Percentiles rank a stretch among this genome's conserved stretches.
These are phyloP conservation scores for Myotis findleyi DNA, from an alignment of 2,797 vertebrate genomes.

Conservation along the genomic window DNA sequence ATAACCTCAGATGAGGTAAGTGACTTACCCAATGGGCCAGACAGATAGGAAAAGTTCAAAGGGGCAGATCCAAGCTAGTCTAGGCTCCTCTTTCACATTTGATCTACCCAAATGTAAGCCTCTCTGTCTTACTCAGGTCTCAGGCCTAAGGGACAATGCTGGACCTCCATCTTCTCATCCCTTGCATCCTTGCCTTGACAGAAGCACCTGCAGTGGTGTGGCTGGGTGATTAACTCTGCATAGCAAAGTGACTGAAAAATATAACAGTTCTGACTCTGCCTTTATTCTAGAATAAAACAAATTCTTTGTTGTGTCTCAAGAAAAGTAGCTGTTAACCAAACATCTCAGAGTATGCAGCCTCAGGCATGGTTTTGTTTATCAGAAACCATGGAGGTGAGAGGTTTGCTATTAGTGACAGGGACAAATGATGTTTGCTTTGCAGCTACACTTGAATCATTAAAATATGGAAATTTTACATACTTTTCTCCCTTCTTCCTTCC, in stretches of 20 bases:
- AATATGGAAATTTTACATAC: neutral
- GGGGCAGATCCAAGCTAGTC: neutral
- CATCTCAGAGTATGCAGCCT: neutral
- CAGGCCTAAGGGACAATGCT: neutral
- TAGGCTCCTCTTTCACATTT: neutral
- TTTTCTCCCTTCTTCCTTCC: neutral
- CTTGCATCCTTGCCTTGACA: neutral
- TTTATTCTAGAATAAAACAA: conserved; percentile 47
- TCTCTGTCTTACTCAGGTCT: neutral
- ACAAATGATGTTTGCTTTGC: neutral
- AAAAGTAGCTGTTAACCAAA: conserved; percentile 25
- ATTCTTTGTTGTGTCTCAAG: conserved; percentile 18
- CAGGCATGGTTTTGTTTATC: neutral
- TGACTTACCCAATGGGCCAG: neutral
- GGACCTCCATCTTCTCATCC: neutral
- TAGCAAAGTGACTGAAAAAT: neutral
- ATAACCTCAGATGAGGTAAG: neutral
- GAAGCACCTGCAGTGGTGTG: neutral
- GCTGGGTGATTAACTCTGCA: neutral
- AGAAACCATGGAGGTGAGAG: neutral
- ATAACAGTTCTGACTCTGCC: neutral
- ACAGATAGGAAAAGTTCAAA: neutral
- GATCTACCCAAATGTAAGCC: neutral
- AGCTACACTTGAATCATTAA: neutral
- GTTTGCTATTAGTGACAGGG: neutral